Conservation (phyloP, 1,140 invertebrate species). For the Panulirus ornatus region DNA sequence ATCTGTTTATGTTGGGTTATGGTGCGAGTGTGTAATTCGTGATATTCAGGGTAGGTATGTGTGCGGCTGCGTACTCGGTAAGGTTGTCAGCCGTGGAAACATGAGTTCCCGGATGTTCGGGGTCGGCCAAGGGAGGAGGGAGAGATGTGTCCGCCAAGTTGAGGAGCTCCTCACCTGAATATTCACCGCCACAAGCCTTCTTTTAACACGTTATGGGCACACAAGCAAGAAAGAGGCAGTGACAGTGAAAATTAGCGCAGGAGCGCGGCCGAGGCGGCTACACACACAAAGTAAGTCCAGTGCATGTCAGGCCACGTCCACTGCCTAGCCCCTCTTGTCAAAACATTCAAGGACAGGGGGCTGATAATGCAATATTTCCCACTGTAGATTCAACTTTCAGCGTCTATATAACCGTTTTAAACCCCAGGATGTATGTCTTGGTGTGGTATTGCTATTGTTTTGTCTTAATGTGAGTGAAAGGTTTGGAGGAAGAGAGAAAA, state of each 20-base stretch:
- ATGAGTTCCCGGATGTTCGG: conserved; percentile 61
- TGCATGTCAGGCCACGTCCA: conserved; percentile 34
- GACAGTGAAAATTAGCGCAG: conserved; percentile 46
- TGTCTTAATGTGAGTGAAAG: neutral
- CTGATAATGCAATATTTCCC: conserved; percentile 9
- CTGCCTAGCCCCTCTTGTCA: conserved; percentile 33
- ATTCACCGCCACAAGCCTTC: conserved; percentile 44
- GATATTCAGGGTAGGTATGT: neutral
- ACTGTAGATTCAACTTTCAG: neutral
- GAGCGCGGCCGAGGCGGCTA: conserved; percentile 23
- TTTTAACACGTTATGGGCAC: conserved; percentile 52
- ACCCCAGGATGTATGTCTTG: neutral
- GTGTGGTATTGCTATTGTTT: neutral
- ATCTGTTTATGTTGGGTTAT: too few species aligned
- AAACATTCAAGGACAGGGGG: conserved; percentile 59
- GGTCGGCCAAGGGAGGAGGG: conserved; percentile 41
- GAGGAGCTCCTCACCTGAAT: conserved; percentile 24
- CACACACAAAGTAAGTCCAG: conserved; percentile 44
- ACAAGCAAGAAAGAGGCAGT: conserved; percentile 47
- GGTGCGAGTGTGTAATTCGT: neutral
- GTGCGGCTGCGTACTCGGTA: conserved; percentile 8
- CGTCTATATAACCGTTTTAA: neutral
- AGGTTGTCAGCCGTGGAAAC: conserved; percentile 53
- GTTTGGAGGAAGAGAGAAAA: neutral
- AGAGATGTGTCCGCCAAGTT: conserved; percentile 61